Percentiles rank a stretch among this genome's conserved stretches.
Conservation (phyloP, 2,888 invertebrate genomes). For the Clostera curtula region DNA sequence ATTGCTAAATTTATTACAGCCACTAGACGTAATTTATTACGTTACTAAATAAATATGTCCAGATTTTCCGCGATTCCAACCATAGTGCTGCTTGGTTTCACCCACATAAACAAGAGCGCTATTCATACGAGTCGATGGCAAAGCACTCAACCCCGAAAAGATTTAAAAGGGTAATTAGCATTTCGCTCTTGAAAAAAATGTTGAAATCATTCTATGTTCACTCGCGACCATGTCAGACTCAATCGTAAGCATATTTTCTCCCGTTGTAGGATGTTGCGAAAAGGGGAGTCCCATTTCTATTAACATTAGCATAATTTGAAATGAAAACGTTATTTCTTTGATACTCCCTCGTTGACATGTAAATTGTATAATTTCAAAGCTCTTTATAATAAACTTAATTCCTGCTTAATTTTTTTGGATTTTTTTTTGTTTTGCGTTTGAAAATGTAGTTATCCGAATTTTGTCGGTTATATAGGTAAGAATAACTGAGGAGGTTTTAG, state of each 20-base stretch:
- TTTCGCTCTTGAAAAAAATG: conserved; percentile 28
- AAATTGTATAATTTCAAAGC: conserved; percentile 33
- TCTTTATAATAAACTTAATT: conserved; percentile 24
- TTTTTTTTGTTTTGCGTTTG: conserved; percentile 9
- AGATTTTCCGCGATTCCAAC: no score
- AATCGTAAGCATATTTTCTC: conserved; percentile 28
- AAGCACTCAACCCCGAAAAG: conserved; percentile 43
- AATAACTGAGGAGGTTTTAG: no score
- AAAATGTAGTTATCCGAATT: no score
- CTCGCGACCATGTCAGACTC: conserved; percentile 22
- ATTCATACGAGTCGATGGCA: conserved; percentile 60
- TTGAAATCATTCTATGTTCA: conserved; percentile 19
- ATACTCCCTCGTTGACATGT: conserved; percentile 34
- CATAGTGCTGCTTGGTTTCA: no score
- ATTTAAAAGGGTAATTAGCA: conserved; percentile 51
- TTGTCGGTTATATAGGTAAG: no score
- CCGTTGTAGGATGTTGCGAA: conserved; percentile 26
- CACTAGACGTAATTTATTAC: no score
- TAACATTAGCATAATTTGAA: conserved; percentile 41
- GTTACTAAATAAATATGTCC: no score
- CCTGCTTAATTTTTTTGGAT: conserved; percentile 11
- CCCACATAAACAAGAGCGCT: conserved; percentile 54
- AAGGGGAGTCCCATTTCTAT: conserved; percentile 29
- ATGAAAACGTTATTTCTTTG: conserved; percentile 37
- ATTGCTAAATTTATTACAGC: no score